These are phyloP conservation scores for Mustelus asterias DNA, from an alignment of 2,113 vertebrate genomes.

Conservation along the genomic window DNA sequence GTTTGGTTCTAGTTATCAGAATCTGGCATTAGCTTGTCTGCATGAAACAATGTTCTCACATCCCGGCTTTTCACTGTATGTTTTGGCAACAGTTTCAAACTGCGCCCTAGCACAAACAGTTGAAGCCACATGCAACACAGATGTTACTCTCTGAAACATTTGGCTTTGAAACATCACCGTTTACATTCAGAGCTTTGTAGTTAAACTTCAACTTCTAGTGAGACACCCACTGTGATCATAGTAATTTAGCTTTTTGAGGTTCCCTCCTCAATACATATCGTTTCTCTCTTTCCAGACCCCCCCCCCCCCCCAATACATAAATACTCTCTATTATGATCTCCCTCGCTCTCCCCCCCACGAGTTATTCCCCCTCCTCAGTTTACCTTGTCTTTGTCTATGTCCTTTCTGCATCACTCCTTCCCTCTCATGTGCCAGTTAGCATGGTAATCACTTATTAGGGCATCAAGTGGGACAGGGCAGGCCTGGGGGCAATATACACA, in stretches of 20 bases:
- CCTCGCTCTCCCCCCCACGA: neutral
- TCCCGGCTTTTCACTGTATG: neutral
- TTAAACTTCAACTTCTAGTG: neutral
- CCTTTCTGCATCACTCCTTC: neutral
- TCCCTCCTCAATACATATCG: neutral
- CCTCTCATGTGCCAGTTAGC: neutral
- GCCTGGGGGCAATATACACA: neutral
- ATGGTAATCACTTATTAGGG: neutral
- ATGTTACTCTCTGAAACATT: constrained; percentile 16
- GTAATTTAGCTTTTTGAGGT: neutral
- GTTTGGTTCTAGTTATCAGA: neutral
- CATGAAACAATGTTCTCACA: neutral
- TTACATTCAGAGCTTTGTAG: neutral
- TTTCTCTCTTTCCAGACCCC: neutral
- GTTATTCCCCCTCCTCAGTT: neutral
- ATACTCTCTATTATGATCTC: neutral
- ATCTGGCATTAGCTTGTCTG: neutral
- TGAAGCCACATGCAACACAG: constrained; percentile 22
- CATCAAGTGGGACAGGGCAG: neutral
- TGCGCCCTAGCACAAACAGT: neutral
- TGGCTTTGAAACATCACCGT: neutral
- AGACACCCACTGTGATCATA: neutral
- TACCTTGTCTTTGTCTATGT: neutral
- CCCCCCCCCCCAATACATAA: neutral
- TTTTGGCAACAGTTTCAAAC: constrained; percentile 32